Evolutionary conservation across 2,888 invertebrate species (phyloP).

Genomic region (Tetragnatha montana): DNA sequence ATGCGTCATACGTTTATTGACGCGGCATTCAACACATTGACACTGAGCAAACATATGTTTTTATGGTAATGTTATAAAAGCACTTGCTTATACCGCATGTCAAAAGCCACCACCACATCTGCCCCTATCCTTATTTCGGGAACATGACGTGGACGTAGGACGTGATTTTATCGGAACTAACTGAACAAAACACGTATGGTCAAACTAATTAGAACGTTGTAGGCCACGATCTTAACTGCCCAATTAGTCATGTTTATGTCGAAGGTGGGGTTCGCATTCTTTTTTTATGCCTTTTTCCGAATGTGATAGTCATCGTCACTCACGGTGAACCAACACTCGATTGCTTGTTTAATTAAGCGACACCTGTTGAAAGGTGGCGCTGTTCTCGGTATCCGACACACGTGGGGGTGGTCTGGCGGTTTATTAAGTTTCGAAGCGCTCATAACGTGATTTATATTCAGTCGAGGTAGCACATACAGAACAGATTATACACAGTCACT

Average conservation of each 20-base stretch:
- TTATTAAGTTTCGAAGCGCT: conserved; percentile 12
- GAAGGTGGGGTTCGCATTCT: neutral
- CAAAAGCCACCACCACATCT: neutral
- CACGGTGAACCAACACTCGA: conserved; percentile 24
- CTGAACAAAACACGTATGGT: neutral
- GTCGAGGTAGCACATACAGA: neutral
- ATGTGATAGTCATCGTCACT: conserved; percentile 26
- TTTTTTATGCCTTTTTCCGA: neutral
- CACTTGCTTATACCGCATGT: neutral
- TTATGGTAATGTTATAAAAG: neutral
- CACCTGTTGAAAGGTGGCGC: conserved; percentile 29
- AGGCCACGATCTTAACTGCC: neutral
- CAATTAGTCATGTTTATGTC: neutral
- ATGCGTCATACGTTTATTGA: neutral
- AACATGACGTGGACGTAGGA: neutral
- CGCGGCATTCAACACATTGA: neutral
- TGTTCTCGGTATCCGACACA: neutral
- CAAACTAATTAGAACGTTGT: neutral
- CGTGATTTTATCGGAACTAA: neutral
- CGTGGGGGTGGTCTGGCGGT: neutral
- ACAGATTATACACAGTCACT: neutral
- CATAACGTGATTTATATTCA: neutral
- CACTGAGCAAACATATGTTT: neutral
- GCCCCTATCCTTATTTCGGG: neutral
- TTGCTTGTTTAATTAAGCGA: conserved; percentile 53